phyloP scores from a whole-genome alignment of 2,888 invertebrate genomes.

The Panorpa germanica region DNA sequence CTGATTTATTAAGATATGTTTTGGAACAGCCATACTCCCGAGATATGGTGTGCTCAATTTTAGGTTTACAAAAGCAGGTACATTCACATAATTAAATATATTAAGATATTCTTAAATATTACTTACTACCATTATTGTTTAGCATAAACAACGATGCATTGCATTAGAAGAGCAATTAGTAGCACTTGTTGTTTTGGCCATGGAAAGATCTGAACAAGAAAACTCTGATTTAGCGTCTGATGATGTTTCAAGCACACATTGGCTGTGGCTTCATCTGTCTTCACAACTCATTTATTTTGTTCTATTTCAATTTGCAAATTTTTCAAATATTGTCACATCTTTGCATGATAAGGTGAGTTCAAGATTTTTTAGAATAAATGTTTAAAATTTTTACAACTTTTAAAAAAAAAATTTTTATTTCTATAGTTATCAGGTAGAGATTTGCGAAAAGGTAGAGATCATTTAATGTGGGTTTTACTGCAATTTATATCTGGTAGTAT shows the following conservation, averaged over 20 bases:
- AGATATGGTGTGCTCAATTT: conserved; percentile 91
- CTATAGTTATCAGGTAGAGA: conserved; percentile 52
- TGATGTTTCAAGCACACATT: conserved; percentile 45
- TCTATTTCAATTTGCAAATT: conserved; percentile 82
- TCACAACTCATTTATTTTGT: conserved; percentile 91
- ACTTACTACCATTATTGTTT: conserved; percentile 11
- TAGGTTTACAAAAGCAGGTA: conserved; percentile 82
- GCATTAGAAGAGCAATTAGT: conserved; percentile 87
- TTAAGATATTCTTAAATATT: conserved; percentile 1
- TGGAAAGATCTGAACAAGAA: conserved; percentile 73
- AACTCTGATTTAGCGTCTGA: conserved; percentile 33
- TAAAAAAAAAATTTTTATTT: background rate
- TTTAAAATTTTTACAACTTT: conserved; percentile 4
- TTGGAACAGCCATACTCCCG: conserved; percentile 88
- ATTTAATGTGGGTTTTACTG: conserved; percentile 96
- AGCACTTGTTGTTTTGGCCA: conserved; percentile 73
- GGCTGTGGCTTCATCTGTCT: conserved; percentile 84
- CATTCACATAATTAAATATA: conserved; percentile 17
- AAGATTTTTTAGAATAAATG: conserved; percentile 5
- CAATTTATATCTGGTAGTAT: conserved; percentile 96
- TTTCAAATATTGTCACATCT: conserved; percentile 79
- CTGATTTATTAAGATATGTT: conserved; percentile 70
- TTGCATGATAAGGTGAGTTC: conserved; percentile 56
- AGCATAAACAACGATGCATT: conserved; percentile 69
- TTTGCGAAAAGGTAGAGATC: conserved; percentile 79